Base-by-base conservation (phyloP, 2,888 invertebrate genomes). In the Chrysina gloriosa region DNA sequence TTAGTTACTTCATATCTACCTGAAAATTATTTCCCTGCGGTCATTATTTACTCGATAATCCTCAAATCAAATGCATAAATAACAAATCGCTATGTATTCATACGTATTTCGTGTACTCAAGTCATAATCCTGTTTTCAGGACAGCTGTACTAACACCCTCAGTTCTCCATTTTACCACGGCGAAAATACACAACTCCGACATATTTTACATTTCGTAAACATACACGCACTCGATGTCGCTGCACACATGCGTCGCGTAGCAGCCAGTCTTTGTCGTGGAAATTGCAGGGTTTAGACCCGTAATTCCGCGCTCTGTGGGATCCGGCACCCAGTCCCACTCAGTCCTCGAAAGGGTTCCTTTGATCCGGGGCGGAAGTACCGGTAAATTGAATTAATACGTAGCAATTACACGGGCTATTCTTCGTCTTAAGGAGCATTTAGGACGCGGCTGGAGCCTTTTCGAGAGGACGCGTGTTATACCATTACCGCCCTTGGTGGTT, bases 311-410 rank as follows among this genome's bases (percentile, higher is more conserved):
- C 80, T 75, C 81, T 71, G 78, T 78, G 77, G 79, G 82, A 75
- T 74, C 68, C 79, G 77, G 80, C 79, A 78, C 79, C 81, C 81
- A 80, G 79, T 77, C 74, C 74, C 68, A 48, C 34, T 58, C 39
- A 42, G 6, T 73, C 72, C 72, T 76, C 71, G 76, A 79, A 80
- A 78, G 82, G 81, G 80, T 80, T 78, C 76, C 71, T 76, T 81
- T 80, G 39, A 58, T 58, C 16, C 70, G 70, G 61, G 75, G 81
- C 82, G 83, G 83, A 83, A 83, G 80, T 79, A 80, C 78, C 78
- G 76, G 77, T 75, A 80, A 83, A 83, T 82, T 82, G 83, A 83
- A 83, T 83, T 83, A 83, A 83, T 83, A 83, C 83, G 81, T 81
- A 83, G 82, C 83, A 83, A 83, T 83, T 83, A 83, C 81, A 78